Evolutionary conservation across 2,888 invertebrate species (phyloP).

Genomic region (Hemicrepidius hirtus): DNA sequence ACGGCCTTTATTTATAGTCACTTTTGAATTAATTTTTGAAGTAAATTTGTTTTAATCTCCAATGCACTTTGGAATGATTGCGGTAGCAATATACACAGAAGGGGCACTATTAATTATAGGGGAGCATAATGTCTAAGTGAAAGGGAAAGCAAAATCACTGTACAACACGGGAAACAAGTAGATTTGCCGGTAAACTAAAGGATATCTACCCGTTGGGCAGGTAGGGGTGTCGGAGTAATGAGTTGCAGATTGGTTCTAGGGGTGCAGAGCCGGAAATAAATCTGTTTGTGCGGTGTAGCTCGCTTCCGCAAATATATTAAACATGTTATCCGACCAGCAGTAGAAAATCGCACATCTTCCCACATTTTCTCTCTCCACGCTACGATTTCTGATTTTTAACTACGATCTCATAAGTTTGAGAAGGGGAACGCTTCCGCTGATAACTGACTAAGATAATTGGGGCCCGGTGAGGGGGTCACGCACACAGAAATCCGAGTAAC

Average conservation of each 20-base stretch:
- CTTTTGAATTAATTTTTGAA: too few relatives aligned
- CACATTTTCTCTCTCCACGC: not conserved
- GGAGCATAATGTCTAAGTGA: not conserved
- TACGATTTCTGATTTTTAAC: conserved; percentile 17
- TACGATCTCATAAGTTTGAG: not conserved
- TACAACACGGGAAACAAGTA: conserved; percentile 9
- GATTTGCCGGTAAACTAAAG: conserved; percentile 34
- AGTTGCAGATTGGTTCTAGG: conserved; percentile 52
- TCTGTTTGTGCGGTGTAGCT: conserved; percentile 50
- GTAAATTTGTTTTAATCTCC: too few relatives aligned
- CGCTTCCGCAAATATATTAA: conserved; percentile 50
- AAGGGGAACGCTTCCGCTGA: not conserved
- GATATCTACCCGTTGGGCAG: conserved; percentile 34
- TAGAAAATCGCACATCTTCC: conserved; percentile 4
- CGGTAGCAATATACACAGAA: too few relatives aligned
- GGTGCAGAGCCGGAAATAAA: conserved; percentile 52
- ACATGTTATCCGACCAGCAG: conserved; percentile 36
- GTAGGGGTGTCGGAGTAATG: conserved; percentile 49
- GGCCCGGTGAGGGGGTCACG: conserved; percentile 10
- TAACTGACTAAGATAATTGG: conserved; percentile 18
- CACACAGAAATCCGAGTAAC: conserved; percentile 10
- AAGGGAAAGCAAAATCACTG: not conserved
- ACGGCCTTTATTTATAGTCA: too few relatives aligned
- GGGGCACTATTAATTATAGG: not conserved
- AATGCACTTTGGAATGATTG: too few relatives aligned